Conservation (phyloP, 2,888 invertebrate genomes). For the Microdon myrmicae region DNA sequence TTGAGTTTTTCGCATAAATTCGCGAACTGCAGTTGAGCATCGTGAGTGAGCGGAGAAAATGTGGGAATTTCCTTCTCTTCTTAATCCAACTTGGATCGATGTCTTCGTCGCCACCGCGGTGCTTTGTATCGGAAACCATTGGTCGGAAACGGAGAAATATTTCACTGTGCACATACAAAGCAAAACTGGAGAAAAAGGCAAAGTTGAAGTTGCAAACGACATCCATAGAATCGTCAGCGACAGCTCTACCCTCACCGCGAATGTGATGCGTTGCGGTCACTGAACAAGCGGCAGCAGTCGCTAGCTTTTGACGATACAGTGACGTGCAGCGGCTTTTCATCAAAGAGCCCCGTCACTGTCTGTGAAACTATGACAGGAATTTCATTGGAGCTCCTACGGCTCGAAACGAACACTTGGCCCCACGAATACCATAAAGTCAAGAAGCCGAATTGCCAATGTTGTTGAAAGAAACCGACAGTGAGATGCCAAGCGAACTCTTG, state of each 20-base stretch:
- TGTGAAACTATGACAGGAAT: constrained; percentile 44
- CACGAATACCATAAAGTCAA: constrained; percentile 32
- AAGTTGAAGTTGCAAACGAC: no score
- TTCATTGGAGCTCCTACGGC: constrained; percentile 32
- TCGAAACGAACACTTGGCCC: constrained; percentile 22
- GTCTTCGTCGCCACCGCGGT: constrained; percentile 10
- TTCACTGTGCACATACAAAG: constrained; percentile 18
- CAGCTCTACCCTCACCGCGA: constrained; percentile 9
- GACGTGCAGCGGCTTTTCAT: constrained; percentile 28
- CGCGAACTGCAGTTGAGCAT: constrained; percentile 2
- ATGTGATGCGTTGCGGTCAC: constrained; percentile 13
- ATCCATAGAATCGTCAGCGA: not conserved
- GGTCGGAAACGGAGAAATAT: constrained; percentile 47
- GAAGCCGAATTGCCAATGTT: constrained; percentile 19
- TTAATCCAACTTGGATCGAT: constrained; percentile 25
- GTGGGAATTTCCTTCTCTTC: constrained; percentile 45
- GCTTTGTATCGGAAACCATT: constrained; percentile 26
- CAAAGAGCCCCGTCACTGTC: constrained; percentile 51
- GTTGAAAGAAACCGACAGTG: no score
- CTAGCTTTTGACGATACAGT: constrained; percentile 31
- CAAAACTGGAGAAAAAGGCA: constrained; percentile 6
- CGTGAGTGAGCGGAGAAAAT: constrained; percentile 40
- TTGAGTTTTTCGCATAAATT: constrained; percentile 41
- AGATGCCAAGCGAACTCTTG: no score
- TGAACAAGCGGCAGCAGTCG: constrained; percentile 22